These are phyloP conservation scores for Leucosticte australis DNA, from an alignment of 2,113 vertebrate genomes.

Conservation along the genomic window DNA sequence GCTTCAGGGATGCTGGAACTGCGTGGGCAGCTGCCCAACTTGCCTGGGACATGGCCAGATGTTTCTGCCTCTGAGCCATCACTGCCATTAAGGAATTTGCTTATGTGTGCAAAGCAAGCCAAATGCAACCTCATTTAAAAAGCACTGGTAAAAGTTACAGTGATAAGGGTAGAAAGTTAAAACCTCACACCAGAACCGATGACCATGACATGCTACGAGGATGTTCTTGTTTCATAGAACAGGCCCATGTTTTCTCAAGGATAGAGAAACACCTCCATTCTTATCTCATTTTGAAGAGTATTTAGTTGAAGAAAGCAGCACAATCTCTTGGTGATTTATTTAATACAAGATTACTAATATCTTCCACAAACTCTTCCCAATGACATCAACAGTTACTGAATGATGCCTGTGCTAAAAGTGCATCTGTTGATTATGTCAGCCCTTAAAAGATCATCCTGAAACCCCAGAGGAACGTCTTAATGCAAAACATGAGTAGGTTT, in stretches of 20 bases:
- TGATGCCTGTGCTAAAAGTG: not conserved
- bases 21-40: not conserved
- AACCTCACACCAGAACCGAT: not conserved
- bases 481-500: not conserved
- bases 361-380: not conserved
- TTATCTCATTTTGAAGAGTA: not conserved
- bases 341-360: not conserved
- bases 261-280: not conserved
- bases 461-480: not conserved
- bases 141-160: not conserved
- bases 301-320: not conserved
- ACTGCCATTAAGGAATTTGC: conserved; percentile 9
- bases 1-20: not conserved
- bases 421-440: not conserved
- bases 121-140: not conserved
- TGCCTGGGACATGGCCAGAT: not conserved
- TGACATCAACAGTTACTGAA: not conserved
- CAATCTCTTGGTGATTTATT: not conserved
- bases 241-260: not conserved
- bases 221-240: not conserved
- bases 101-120: not conserved
- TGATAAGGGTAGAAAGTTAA: not conserved
- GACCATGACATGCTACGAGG: rapidly evolving
- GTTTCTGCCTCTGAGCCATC: not conserved
- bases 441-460: not conserved